phyloP scores from a whole-genome alignment of 2,888 invertebrate genomes.

The Drosophila nigritarsus region DNA sequence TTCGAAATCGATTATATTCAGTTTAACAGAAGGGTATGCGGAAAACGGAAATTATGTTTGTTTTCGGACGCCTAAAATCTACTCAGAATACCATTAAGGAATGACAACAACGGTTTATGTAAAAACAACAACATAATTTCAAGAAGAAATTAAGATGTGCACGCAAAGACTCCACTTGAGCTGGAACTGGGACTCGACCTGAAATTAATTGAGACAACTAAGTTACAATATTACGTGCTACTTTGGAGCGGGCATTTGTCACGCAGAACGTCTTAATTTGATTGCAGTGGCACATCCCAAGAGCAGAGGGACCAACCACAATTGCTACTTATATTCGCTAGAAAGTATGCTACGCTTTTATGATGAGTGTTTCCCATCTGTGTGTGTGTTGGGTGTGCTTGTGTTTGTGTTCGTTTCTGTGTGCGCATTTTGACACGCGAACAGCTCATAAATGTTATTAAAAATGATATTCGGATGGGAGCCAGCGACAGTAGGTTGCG shows the following conservation, averaged over 20 bases:
- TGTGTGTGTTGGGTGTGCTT: not conserved
- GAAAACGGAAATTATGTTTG: conserved; percentile 3
- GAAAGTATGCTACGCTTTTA: conserved; percentile 33
- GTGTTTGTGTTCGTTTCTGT: not conserved
- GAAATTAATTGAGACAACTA: conserved; percentile 37
- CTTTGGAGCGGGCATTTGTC: conserved; percentile 30
- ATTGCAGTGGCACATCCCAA: conserved; percentile 23
- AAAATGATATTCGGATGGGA: conserved; percentile 41
- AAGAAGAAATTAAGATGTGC: not conserved
- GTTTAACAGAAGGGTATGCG: not conserved
- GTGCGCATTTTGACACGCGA: conserved; percentile 51
- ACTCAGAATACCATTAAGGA: conserved; percentile 56
- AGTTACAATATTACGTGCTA: conserved; percentile 29
- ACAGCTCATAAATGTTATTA: conserved; percentile 60
- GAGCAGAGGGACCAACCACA: conserved; percentile 1
- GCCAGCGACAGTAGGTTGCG: conserved; percentile 26
- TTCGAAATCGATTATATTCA: conserved; percentile 6
- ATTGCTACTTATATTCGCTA: conserved; percentile 26
- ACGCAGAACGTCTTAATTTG: conserved; percentile 58
- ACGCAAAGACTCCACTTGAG: conserved; percentile 24
- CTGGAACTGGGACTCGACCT: conserved; percentile 10
- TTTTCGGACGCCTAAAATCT: conserved; percentile 39
- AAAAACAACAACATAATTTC: not conserved
- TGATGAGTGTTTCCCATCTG: conserved; percentile 11
- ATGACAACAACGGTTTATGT: conserved; percentile 38